phyloP scores from a whole-genome alignment of 2,797 vertebrate species.

The Peromyscus attwateri region DNA sequence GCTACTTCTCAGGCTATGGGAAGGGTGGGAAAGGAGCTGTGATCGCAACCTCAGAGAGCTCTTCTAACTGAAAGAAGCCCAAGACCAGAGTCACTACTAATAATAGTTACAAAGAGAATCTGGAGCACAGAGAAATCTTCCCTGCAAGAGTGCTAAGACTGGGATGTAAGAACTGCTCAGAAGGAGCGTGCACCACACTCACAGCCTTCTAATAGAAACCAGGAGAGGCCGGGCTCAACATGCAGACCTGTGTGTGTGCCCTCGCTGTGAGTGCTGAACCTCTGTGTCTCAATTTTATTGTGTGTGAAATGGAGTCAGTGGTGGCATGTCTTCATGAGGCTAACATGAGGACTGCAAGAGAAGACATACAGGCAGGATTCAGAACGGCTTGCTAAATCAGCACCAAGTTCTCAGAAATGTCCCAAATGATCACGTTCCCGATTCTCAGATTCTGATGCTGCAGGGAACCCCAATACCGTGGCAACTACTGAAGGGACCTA shows the following conservation, averaged over 20 bases:
- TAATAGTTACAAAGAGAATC: background rate
- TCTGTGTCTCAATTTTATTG: background rate
- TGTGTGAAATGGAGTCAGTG: background rate
- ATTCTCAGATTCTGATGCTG: background rate
- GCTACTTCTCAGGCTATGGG: no score
- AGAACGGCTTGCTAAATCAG: background rate
- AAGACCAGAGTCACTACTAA: background rate
- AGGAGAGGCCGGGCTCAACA: background rate
- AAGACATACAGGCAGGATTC: background rate
- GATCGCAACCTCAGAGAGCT: background rate
- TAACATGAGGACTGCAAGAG: background rate
- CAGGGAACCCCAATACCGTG: background rate
- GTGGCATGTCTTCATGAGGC: background rate
- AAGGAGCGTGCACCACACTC: background rate
- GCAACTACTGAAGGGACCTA: background rate
- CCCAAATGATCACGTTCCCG: background rate
- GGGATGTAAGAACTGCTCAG: no score
- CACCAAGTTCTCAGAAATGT: background rate
- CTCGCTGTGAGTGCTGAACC: background rate
- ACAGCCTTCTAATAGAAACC: background rate
- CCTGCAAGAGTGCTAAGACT: background rate
- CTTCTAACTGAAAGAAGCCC: background rate
- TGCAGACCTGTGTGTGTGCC: background rate
- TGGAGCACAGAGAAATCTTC: background rate
- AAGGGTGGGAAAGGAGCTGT: background rate